Conservation (phyloP, 2,113 vertebrate genomes). For the Corapipo altera region DNA sequence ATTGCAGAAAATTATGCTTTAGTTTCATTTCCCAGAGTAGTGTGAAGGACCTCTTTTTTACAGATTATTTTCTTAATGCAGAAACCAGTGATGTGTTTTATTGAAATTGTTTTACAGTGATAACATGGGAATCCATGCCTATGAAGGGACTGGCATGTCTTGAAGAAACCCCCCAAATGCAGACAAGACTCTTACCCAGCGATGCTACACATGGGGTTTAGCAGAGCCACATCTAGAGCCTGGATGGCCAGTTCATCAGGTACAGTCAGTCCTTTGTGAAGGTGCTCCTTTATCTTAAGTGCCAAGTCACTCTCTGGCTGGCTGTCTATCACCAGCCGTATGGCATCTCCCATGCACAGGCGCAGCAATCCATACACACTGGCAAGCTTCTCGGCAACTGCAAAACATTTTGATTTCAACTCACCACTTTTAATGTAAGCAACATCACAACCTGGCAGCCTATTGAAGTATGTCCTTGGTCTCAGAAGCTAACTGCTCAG, state of each 20-base stretch:
- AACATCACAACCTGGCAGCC: not conserved
- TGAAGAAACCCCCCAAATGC: not conserved
- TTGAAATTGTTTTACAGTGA: not conserved
- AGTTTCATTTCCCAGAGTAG: not conserved
- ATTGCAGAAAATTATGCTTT: not conserved
- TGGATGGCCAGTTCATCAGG: conserved; percentile 87
- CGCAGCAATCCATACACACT: conserved; percentile 78
- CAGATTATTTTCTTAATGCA: not conserved
- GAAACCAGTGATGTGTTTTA: not conserved
- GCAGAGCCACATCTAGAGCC: conserved; percentile 84
- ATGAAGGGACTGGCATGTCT: not conserved
- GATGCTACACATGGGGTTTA: conserved; percentile 78
- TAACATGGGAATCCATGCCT: not conserved
- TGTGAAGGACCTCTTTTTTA: not conserved
- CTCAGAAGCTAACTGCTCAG: not conserved
- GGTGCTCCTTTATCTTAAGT: conserved; percentile 73
- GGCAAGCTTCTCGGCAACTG: conserved; percentile 86
- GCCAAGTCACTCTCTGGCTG: conserved; percentile 79
- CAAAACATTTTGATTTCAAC: conserved; percentile 56
- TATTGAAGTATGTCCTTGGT: not conserved
- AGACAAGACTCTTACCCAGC: conserved; percentile 63
- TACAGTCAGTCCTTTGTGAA: conserved; percentile 78
- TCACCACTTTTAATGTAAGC: not conserved
- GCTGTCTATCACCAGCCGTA: conserved; percentile 75
- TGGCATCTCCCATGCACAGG: conserved; percentile 82